phyloP scores from a whole-genome alignment of 2,888 invertebrate species.

The Acheta domesticus region DNA sequence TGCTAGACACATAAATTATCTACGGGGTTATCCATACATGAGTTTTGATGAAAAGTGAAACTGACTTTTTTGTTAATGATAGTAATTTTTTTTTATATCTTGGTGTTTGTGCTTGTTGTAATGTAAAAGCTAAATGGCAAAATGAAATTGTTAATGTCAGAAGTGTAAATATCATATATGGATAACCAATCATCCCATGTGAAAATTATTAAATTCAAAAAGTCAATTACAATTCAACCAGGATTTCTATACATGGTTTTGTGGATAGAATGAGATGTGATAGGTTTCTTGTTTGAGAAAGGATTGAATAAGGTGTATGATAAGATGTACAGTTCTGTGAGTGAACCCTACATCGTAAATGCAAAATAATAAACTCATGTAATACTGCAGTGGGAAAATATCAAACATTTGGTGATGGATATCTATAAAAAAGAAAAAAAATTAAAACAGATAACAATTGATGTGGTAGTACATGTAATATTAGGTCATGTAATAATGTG shows the following conservation, averaged over 20 bases:
- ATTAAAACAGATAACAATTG: not conserved
- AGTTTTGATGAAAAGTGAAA: not conserved
- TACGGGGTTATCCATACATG: not conserved
- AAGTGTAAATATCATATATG: slow-evolving; percentile 19
- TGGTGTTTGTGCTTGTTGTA: too few relatives aligned
- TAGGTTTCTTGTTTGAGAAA: not conserved
- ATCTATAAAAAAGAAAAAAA: not conserved
- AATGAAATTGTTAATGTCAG: not conserved
- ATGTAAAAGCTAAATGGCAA: not conserved
- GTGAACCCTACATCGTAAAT: not conserved
- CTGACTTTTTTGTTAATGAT: not conserved
- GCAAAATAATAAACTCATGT: not conserved
- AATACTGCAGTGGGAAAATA: not conserved
- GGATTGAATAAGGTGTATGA: not conserved
- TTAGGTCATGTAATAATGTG: not conserved
- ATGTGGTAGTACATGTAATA: not conserved
- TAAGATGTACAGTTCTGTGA: not conserved
- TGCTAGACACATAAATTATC: not conserved
- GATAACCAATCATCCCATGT: not conserved
- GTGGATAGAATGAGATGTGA: not conserved
- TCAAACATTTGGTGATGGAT: not conserved
- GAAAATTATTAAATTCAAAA: slow-evolving; percentile 10
- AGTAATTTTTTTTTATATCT: too few relatives aligned
- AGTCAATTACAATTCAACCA: slow-evolving; percentile 19
- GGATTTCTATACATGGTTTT: not conserved